Evolutionary conservation across 2,888 invertebrate species (phyloP).

Genomic region (Euzophera pinguis): DNA sequence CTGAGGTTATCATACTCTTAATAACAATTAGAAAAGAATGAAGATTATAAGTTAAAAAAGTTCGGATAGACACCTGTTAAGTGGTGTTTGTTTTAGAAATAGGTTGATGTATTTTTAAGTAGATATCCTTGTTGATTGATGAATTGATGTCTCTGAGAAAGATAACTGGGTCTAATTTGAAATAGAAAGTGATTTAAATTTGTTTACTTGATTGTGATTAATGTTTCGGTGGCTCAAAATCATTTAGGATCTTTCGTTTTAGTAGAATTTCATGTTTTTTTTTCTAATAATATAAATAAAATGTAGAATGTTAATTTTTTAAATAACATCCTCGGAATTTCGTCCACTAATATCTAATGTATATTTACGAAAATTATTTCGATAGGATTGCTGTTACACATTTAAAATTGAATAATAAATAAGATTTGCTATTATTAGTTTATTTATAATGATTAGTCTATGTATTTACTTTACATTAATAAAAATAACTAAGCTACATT

Average conservation of each 20-base stretch:
- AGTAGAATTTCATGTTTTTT: neutral
- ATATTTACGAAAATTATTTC: too few relatives aligned
- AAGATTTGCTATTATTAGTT: too few relatives aligned
- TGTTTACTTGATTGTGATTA: conserved; percentile 68
- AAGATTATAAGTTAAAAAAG: conserved; percentile 36
- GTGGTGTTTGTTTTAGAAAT: conserved; percentile 44
- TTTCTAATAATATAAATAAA: neutral
- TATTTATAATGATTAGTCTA: too few relatives aligned
- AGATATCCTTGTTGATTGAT: conserved; percentile 74
- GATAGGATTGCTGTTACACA: too few relatives aligned
- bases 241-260: conserved; percentile 7
- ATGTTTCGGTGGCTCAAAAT: conserved; percentile 32
- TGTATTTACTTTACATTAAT: too few relatives aligned
- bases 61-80: conserved; percentile 37
- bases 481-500: too few relatives aligned
- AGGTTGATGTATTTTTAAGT: conserved; percentile 70
- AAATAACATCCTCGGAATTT: neutral
- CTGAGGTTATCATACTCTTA: conserved; percentile 53
- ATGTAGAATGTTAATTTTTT: neutral
- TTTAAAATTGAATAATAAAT: too few relatives aligned
- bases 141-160: conserved; percentile 48
- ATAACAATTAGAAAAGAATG: conserved; percentile 58
- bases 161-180: conserved; percentile 45
- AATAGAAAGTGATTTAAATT: conserved; percentile 58
- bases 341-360: too few relatives aligned